phyloP scores from a whole-genome alignment of 2,888 invertebrate genomes.

The Steinernema scapterisci region DNA sequence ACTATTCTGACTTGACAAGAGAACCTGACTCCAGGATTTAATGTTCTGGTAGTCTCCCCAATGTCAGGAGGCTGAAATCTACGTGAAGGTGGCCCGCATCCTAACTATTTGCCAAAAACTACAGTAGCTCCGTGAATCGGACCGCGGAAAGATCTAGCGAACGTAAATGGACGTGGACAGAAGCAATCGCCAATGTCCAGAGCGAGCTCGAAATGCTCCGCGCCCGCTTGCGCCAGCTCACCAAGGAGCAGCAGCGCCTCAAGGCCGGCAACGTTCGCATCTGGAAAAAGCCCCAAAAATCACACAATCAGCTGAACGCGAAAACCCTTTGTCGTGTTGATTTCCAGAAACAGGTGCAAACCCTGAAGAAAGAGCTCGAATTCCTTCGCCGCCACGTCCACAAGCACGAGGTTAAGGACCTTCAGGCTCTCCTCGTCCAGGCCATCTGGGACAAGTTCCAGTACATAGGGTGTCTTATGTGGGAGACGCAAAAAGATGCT shows the following conservation, averaged over 20 bases:
- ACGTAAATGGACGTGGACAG: no score
- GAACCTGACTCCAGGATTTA: no score
- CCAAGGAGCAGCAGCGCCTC: conserved; percentile 66
- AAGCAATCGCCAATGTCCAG: conserved; percentile 66
- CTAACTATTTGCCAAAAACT: conserved; percentile 69
- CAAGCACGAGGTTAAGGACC: conserved; percentile 48
- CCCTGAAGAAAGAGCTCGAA: conserved; percentile 68
- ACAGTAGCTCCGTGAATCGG: conserved; percentile 62
- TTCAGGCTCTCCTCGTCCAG: conserved; percentile 36
- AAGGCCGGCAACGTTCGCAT: conserved; percentile 63
- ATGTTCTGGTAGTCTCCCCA: conserved; percentile 71
- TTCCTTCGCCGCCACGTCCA: conserved; percentile 67
- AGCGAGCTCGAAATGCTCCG: conserved; percentile 67
- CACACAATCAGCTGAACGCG: conserved; percentile 68
- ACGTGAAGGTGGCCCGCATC: conserved; percentile 70
- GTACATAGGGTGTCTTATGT: no score
- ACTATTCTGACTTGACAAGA: no score
- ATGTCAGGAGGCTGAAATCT: conserved; percentile 71
- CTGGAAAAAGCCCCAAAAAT: conserved; percentile 67
- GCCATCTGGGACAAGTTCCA: no score
- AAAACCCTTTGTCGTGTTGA: conserved; percentile 69
- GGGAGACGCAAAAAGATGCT: no score
- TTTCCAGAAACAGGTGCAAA: conserved; percentile 68
- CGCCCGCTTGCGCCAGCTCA: conserved; percentile 65
- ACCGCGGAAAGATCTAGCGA: conserved; percentile 65